phyloP scores from a whole-genome alignment of 2,113 vertebrate species.

The Pterocles burchelli region DNA sequence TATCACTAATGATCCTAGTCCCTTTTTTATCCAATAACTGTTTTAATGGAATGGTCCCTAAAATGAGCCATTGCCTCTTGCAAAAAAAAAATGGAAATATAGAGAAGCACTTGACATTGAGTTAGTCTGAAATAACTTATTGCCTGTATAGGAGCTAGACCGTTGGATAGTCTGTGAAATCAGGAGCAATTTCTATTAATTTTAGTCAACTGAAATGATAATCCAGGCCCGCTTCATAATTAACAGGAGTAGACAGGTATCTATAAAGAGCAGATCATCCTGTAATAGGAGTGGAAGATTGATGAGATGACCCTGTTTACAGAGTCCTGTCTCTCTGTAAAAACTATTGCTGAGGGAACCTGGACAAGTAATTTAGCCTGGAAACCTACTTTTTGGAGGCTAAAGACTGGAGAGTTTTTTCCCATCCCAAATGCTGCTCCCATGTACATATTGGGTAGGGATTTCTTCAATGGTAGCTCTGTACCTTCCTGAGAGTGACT shows the following conservation, averaged over 20 bases:
- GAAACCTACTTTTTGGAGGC: not conserved
- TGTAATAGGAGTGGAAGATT: not conserved
- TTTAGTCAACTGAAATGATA: not conserved
- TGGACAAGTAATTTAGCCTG: not conserved
- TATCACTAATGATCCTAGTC: not conserved
- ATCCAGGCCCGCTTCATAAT: not conserved
- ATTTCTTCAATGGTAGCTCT: not conserved
- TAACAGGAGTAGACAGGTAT: not conserved
- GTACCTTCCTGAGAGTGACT: not conserved
- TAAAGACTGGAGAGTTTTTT: not conserved
- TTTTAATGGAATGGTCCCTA: not conserved
- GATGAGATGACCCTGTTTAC: not conserved
- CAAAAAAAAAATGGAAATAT: not conserved
- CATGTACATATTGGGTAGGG: accelerated
- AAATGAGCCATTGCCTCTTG: not conserved
- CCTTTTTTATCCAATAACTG: not conserved
- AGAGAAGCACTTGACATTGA: not conserved
- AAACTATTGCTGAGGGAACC: not conserved
- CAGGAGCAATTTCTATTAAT: not conserved
- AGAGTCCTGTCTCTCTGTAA: not conserved
- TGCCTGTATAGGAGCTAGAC: not conserved
- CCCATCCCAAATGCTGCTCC: not conserved
- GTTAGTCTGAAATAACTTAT: not conserved
- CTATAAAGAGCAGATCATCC: not conserved
- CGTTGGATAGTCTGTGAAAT: not conserved